Conservation (phyloP, 2,113 vertebrate genomes). For the Prionailurus viverrinus region DNA sequence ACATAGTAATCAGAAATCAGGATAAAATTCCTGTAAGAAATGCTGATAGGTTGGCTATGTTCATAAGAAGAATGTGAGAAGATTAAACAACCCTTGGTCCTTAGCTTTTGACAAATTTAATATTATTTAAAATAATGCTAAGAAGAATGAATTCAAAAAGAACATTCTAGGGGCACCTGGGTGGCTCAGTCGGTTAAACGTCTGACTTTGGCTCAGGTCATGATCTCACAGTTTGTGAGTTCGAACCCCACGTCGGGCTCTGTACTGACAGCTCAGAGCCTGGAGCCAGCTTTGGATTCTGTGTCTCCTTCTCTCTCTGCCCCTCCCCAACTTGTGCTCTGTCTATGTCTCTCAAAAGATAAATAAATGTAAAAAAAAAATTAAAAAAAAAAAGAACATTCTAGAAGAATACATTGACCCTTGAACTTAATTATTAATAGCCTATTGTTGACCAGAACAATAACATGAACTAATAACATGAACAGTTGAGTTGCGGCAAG, state of each 20-base stretch:
- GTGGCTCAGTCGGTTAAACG: no score
- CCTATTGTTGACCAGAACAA: background rate
- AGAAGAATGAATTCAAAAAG: constrained; percentile 5
- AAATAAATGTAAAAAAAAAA: no score
- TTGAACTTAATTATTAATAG: background rate
- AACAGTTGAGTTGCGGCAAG: no score
- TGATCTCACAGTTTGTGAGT: background rate
- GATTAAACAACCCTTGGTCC: background rate
- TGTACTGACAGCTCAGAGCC: no score
- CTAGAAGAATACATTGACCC: constrained; percentile 13
- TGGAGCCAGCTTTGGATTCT: no score
- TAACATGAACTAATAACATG: background rate
- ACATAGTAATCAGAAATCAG: background rate
- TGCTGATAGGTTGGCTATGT: background rate
- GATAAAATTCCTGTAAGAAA: background rate
- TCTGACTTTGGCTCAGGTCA: no score
- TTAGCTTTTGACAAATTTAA: constrained; percentile 43
- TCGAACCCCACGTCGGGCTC: no score
- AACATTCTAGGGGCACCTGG: background rate
- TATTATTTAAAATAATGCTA: constrained; percentile 41
- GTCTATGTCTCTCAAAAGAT: no score
- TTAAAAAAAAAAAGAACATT: background rate
- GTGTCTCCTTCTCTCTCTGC: no score
- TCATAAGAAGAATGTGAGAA: constrained; percentile 13
- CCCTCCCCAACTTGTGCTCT: no score